Percentiles rank a stretch among this genome's conserved stretches.
phyloP scores from a whole-genome alignment of 2,797 vertebrate species.

The Chiloscyllium punctatum region DNA sequence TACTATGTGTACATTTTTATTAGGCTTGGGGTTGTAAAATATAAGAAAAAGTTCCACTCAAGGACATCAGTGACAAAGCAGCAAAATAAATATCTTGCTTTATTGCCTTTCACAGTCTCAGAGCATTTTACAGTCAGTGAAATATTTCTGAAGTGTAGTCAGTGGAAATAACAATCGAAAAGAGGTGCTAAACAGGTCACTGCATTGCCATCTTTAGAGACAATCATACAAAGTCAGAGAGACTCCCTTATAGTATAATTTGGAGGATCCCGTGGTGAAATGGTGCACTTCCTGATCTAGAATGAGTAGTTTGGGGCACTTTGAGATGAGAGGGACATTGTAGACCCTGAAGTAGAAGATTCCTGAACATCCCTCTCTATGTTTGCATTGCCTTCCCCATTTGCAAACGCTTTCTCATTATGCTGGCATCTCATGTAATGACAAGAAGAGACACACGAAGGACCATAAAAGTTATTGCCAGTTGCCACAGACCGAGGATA shows the following conservation, averaged over 20 bases:
- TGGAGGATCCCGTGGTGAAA: background rate
- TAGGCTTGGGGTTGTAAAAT: background rate
- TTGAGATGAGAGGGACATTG: background rate
- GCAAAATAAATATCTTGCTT: background rate
- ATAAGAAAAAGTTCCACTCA: too few species aligned
- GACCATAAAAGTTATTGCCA: background rate
- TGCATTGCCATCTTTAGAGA: background rate
- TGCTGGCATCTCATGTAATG: background rate
- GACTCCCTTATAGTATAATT: background rate
- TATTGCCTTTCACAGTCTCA: background rate
- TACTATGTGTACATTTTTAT: background rate
- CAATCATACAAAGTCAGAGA: background rate
- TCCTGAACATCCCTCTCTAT: background rate
- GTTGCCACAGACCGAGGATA: background rate
- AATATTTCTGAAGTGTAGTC: background rate
- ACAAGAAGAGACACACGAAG: background rate
- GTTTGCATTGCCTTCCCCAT: background rate
- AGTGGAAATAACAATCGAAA: background rate
- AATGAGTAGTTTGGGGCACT: background rate
- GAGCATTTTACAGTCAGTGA: background rate
- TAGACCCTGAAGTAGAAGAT: background rate
- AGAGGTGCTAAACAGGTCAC: background rate
- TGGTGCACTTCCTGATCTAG: background rate
- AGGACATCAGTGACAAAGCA: background rate
- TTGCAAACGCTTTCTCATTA: background rate